phyloP scores from a whole-genome alignment of 2,113 vertebrate genomes.

The Hucho hucho region DNA sequence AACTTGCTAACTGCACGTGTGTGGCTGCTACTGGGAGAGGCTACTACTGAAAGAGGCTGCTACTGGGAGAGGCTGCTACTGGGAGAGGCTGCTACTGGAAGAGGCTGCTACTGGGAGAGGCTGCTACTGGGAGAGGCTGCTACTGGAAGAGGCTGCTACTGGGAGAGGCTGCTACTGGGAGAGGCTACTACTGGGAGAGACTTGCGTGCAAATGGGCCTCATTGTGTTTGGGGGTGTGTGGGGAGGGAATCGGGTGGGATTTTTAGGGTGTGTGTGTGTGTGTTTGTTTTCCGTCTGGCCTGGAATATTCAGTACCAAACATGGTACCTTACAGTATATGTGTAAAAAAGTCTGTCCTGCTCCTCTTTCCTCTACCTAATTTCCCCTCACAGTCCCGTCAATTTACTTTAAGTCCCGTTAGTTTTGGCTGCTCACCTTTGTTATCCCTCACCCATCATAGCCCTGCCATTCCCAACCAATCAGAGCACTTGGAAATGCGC shows the following conservation, averaged over 20 bases:
- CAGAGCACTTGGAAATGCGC: too few species aligned
- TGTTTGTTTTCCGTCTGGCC: conserved; percentile 19
- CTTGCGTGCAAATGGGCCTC: conserved; percentile 43
- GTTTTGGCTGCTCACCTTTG: too few species aligned
- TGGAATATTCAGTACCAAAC: conserved; percentile 7
- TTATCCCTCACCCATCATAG: too few species aligned
- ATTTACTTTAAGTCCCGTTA: too few species aligned
- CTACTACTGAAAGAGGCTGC: too few species aligned
- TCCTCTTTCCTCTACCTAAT: not conserved
- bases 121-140: not conserved
- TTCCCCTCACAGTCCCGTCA: conserved; percentile 34
- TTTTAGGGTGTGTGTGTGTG: conserved; percentile 19
- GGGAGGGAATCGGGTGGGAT: not conserved
- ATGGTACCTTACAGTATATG: not conserved
- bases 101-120: too few species aligned
- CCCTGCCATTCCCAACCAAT: too few species aligned
- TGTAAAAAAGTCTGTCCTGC: not conserved
- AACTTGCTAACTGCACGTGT: conserved; percentile 54
- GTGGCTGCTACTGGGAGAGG: conserved; percentile 27
- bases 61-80: too few species aligned
- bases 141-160: not conserved
- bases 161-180: conserved; percentile 34
- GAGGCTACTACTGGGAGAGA: conserved; percentile 29
- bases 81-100: too few species aligned
- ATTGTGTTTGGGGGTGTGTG: conserved; percentile 36